Evolutionary conservation across 2,113 vertebrate genomes (phyloP).

Genomic region (Sceloporus tristichus): DNA sequence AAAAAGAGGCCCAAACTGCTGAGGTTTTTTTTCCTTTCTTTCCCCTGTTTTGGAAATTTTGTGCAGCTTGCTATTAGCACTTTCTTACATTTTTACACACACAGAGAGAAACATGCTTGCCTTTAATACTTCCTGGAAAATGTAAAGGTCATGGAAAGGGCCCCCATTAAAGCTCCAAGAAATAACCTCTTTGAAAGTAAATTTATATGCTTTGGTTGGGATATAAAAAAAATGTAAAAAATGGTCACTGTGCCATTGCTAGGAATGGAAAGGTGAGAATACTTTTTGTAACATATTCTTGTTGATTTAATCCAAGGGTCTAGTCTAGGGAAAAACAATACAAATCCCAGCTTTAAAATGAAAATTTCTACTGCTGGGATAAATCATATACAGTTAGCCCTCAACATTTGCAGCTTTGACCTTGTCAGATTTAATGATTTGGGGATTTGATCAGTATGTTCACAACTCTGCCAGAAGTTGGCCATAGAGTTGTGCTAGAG

Average conservation of each 20-base stretch:
- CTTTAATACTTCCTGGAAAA: neutral
- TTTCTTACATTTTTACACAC: neutral
- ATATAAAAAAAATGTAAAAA: neutral
- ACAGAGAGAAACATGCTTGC: neutral
- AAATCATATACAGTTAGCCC: too few species aligned
- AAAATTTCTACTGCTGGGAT: too few species aligned
- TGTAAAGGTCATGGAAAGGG: neutral
- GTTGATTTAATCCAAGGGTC: too few species aligned
- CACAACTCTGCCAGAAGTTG: too few species aligned
- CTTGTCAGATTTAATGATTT: too few species aligned
- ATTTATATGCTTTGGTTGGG: neutral
- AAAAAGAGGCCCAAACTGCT: neutral
- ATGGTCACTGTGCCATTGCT: neutral
- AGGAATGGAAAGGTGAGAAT: neutral
- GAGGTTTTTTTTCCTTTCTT: neutral
- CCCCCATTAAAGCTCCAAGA: neutral
- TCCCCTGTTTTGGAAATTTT: fast-evolving
- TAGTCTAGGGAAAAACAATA: too few species aligned
- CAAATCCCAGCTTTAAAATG: too few species aligned
- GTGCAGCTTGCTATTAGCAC: constrained; percentile 7
- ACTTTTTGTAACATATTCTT: neutral
- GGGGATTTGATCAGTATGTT: too few species aligned
- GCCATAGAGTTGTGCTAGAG: too few species aligned
- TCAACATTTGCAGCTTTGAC: too few species aligned
- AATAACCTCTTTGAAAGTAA: neutral